Conservation (phyloP, 2,888 invertebrate genomes). For the Philopedon plagiatum region DNA sequence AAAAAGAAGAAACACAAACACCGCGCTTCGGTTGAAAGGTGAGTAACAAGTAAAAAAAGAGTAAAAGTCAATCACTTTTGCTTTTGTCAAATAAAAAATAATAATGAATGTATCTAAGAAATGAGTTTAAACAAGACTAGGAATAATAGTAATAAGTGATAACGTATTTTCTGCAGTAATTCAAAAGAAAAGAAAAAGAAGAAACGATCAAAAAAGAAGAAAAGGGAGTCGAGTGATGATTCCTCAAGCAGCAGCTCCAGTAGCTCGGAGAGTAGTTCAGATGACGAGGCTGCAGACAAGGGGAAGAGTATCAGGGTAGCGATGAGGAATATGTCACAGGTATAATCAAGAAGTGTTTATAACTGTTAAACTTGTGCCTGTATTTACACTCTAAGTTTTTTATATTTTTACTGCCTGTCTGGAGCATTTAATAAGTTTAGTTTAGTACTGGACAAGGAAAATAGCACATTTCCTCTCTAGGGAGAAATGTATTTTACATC, state of each 20-base stretch:
- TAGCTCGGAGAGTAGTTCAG: conserved; percentile 66
- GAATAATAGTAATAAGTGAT: too few species aligned
- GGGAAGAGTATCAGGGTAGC: conserved; percentile 77
- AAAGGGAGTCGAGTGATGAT: conserved; percentile 58
- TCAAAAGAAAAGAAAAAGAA: conserved; percentile 73
- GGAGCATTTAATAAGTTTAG: too few species aligned
- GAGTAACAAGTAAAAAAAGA: too few species aligned
- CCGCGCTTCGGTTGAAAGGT: conserved; percentile 51
- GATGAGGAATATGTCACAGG: conserved; percentile 73
- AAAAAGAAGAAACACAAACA: conserved; percentile 58
- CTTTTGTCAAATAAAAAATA: too few species aligned
- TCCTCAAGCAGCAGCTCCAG: conserved; percentile 65
- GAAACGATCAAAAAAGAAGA: conserved; percentile 66
- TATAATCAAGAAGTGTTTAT: too few species aligned
- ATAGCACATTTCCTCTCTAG: too few species aligned
- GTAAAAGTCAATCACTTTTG: too few species aligned
- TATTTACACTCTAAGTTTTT: not conserved
- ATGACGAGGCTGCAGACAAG: conserved; percentile 66
- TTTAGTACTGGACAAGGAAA: too few species aligned
- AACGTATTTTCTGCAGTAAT: conserved; percentile 25
- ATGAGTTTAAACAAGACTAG: too few species aligned
- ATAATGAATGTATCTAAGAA: too few species aligned
- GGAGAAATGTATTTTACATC: too few species aligned
- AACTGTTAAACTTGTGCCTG: not conserved
- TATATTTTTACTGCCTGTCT: too few species aligned